Evolutionary conservation across 2,888 invertebrate genomes (phyloP).

Genomic region (Nemoura dubitans): DNA sequence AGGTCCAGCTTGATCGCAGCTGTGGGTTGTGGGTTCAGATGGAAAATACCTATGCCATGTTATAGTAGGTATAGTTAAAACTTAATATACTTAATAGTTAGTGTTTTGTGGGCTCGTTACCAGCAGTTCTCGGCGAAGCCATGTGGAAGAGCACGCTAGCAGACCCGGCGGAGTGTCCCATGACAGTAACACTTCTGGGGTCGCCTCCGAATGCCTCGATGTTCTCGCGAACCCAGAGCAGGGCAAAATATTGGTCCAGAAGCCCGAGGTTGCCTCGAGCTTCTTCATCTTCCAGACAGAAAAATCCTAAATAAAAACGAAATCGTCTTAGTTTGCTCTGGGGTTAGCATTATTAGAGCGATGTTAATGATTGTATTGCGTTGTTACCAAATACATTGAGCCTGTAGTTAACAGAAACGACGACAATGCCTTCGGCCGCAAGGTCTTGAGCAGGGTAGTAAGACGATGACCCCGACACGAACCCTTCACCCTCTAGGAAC

Average conservation of each 20-base stretch:
- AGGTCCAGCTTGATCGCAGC: too few species aligned
- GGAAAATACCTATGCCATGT: too few species aligned
- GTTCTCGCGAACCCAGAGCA: constrained; percentile 80
- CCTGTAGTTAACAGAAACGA: constrained; percentile 76
- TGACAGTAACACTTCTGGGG: constrained; percentile 77
- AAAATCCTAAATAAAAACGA: constrained; percentile 53
- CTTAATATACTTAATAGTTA: too few species aligned
- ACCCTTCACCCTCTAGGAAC: constrained; percentile 73
- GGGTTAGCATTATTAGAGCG: too few species aligned
- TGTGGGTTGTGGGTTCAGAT: too few species aligned
- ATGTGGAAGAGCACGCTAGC: constrained; percentile 74
- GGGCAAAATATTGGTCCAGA: constrained; percentile 83
- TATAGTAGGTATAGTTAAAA: too few species aligned
- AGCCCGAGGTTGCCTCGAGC: constrained; percentile 86
- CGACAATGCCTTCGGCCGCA: constrained; percentile 74
- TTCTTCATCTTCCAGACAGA: constrained; percentile 57
- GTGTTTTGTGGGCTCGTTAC: constrained; percentile 58
- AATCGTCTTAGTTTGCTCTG: too few species aligned
- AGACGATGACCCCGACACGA: constrained; percentile 57
- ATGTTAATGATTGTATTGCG: neutral
- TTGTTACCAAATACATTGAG: constrained; percentile 70
- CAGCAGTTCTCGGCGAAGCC: constrained; percentile 71
- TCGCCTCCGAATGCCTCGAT: constrained; percentile 84
- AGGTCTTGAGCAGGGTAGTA: constrained; percentile 72
- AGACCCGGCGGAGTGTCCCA: constrained; percentile 85